phyloP scores from a whole-genome alignment of 92 coral and sea anemone genomes.

The Paramuricea clavata region DNA sequence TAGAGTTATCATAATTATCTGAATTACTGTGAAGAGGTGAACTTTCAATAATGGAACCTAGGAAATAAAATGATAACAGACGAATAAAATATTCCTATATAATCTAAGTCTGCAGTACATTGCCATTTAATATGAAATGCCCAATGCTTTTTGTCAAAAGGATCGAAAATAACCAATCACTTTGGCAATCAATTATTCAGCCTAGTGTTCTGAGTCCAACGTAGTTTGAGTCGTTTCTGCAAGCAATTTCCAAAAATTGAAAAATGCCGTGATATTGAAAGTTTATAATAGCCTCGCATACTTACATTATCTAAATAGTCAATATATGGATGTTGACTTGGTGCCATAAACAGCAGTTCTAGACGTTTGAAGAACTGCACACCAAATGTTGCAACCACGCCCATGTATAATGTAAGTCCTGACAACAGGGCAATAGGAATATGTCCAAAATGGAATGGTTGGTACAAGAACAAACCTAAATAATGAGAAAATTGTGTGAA shows the following conservation, averaged over 20 bases:
- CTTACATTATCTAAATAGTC: conserved; percentile 35
- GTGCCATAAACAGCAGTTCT: conserved; percentile 38
- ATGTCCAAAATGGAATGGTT: background rate
- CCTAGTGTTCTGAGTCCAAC: no score
- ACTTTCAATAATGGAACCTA: conserved; percentile 38
- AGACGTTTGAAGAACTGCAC: conserved; percentile 43
- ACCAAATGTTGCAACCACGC: conserved; percentile 49
- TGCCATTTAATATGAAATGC: no score
- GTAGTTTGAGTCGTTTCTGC: no score
- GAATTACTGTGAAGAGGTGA: conserved; percentile 34
- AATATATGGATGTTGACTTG: conserved; percentile 48
- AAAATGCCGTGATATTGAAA: background rate
- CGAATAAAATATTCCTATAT: no score
- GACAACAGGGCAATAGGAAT: conserved; percentile 39
- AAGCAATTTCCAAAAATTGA: no score
- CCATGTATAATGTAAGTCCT: conserved; percentile 48
- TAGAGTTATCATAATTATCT: conserved; percentile 31
- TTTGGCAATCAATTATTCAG: no score
- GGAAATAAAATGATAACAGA: background rate
- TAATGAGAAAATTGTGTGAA: background rate
- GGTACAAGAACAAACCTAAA: conserved; percentile 37
- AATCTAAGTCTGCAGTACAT: no score
- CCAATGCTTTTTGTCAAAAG: no score
- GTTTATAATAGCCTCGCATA: background rate
- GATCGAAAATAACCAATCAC: no score